A percentile compares a stretch with the other conserved stretches of the same genome.
phyloP scores from a whole-genome alignment of 2,113 vertebrate genomes.

The Bubo scandiacus region DNA sequence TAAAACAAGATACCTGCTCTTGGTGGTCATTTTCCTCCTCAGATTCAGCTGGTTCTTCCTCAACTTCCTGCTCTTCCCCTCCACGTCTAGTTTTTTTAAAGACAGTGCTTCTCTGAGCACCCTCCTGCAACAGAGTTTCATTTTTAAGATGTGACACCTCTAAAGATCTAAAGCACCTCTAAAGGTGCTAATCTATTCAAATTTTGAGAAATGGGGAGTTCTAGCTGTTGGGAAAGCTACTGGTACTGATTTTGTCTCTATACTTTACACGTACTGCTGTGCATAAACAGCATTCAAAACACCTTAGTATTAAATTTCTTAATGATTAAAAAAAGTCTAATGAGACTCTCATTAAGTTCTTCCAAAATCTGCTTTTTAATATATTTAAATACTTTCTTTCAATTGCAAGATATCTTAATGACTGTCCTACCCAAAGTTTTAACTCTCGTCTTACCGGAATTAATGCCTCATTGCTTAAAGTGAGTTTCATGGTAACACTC shows the following conservation, averaged over 20 bases:
- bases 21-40: conserved; percentile 72
- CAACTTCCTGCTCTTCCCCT: conserved; percentile 69
- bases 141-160: not conserved
- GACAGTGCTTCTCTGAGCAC: conserved; percentile 86
- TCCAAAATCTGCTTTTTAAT: not conserved
- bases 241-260: not conserved
- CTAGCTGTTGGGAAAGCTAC: not conserved
- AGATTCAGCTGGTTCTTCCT: conserved; percentile 54
- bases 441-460: not conserved
- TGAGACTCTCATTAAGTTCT: not conserved
- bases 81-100: conserved; percentile 78
- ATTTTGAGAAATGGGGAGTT: not conserved
- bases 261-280: not conserved
- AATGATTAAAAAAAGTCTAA: not conserved
- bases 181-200: not conserved
- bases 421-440: not conserved
- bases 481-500: not conserved
- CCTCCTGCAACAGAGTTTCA: conserved; percentile 77
- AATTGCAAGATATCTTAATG: not conserved
- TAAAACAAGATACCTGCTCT: conserved; percentile 75
- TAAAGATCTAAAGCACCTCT: not conserved
- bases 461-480: not conserved
- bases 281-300: not conserved
- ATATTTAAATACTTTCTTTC: not conserved
- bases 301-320: not conserved